Base-by-base conservation (phyloP, 2,888 invertebrate genomes). In the Drosophila peninsularis region DNA sequence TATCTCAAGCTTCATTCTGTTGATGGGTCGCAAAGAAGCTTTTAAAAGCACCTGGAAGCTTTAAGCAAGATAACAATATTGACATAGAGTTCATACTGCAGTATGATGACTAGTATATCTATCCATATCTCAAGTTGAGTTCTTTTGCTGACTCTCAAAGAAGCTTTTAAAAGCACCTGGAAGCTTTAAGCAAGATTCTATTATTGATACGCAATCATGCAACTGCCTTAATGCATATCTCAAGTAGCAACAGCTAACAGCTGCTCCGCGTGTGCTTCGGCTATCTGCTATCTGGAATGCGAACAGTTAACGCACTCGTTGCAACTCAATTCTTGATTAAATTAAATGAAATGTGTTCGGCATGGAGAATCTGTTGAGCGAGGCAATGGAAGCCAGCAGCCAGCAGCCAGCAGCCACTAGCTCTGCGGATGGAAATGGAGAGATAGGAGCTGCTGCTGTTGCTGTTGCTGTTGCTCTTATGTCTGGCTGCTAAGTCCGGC, bases 401-500 rank as follows among this genome's bases (percentile, higher is more conserved):
- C 27, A 30, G 1, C 27, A 30, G 27, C 27, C 27, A 30, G 27
- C 27, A 30, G 27, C 27, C 27, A 30, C 7, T 6, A 49, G 49
- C 32, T 34, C 21, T 1, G 49, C 9, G 21, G 50, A 50, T 50
- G 47, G 30, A 30, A 47, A 19, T 30, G 17, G 0, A 17, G 6
- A 47, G 47, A 47, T 47, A 47, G 30, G 13, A 30, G 47, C 11
- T 47, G 30, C 30, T 30, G 49, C 45, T 17, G 27, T 5, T n/a
- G 27, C 17, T 19, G 19, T 9, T 19, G 32, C 36, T 24, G 10
- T 21, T 10, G 34, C 24, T n/a, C 21, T 21, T 36, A 14, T 39
- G 39, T 30, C 54, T 32, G 39, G 36, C 14, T 19, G 49, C 62
- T 32, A 62, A 71, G 57, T 73, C 60, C 71, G 55, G 67, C 62